Conservation (phyloP, 2,797 vertebrate genomes). For the Gallinago solitaria region DNA sequence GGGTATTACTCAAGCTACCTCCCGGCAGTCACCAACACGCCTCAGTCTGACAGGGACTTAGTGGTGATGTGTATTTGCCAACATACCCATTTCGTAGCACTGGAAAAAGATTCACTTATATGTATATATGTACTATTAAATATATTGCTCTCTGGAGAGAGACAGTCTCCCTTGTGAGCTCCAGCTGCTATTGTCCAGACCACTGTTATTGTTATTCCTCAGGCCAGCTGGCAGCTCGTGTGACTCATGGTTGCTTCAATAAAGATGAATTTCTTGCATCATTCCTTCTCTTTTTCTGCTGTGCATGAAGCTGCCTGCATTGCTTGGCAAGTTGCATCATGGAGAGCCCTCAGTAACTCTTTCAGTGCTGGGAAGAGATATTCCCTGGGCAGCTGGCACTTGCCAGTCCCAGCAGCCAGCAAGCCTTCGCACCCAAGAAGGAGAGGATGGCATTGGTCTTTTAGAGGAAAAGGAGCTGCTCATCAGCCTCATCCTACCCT, state of each 20-base stretch:
- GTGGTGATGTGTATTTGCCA: not conserved
- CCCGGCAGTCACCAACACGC: not conserved
- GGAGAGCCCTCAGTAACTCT: not conserved
- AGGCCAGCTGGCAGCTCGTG: not conserved
- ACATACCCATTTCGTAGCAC: not conserved
- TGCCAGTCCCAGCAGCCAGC: accelerated
- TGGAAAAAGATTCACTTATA: not conserved
- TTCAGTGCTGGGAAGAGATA: not conserved
- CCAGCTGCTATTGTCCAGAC: not conserved
- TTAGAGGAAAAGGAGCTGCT: not conserved
- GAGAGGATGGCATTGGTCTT: not conserved
- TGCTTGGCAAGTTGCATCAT: not conserved
- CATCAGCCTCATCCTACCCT: not conserved
- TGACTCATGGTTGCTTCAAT: slow-evolving; percentile 37
- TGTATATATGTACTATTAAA: not conserved
- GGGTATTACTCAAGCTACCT: not conserved
- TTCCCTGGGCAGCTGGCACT: not conserved
- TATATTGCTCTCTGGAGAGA: not conserved
- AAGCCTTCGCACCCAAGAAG: not conserved
- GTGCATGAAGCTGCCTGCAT: not conserved
- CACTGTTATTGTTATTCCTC: not conserved
- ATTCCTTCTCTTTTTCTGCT: not conserved
- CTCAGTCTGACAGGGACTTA: not conserved
- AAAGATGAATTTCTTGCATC: slow-evolving; percentile 40
- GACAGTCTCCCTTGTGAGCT: not conserved